Evolutionary conservation across 1,140 invertebrate genomes (phyloP).

Genomic region (Akabosia matsudoensis): DNA sequence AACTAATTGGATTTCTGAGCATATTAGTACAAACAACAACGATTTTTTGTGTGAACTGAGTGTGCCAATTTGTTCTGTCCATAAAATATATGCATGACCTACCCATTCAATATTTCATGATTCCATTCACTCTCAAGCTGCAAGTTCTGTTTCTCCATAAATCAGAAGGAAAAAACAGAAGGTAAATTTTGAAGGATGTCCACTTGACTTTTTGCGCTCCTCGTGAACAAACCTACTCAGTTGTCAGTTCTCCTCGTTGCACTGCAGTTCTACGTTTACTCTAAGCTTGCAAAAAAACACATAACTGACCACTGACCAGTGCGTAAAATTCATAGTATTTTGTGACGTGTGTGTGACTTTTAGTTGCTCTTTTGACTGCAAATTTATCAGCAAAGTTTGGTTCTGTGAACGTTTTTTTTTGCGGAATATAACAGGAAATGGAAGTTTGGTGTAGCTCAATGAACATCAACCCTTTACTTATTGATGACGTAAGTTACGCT

Average conservation of each 20-base stretch:
- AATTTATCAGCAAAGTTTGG: not conserved
- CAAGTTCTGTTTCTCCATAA: not conserved
- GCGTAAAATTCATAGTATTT: not conserved
- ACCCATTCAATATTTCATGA: not conserved
- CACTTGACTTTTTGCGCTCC: not conserved
- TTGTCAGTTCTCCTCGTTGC: too few relatives aligned
- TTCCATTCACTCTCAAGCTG: not conserved
- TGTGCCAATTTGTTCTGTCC: too few relatives aligned
- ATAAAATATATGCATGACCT: not conserved
- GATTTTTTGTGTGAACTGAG: too few relatives aligned
- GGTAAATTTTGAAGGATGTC: constrained; percentile 9
- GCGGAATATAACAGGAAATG: constrained; percentile 24
- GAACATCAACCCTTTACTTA: constrained; percentile 12
- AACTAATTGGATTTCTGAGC: too few relatives aligned
- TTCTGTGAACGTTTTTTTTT: too few relatives aligned
- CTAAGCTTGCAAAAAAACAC: too few relatives aligned
- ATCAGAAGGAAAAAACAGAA: constrained; percentile 10
- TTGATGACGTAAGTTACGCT: constrained; percentile 1
- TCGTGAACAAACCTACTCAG: not conserved
- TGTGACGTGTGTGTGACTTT: not conserved
- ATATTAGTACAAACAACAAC: too few relatives aligned
- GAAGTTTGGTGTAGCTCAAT: not conserved
- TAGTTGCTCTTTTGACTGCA: not conserved
- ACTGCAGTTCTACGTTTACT: not conserved
- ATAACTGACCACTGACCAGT: not conserved